These are phyloP conservation scores for Catharus bicknelli DNA, from an alignment of 2,113 vertebrate species.

Conservation along the genomic window DNA sequence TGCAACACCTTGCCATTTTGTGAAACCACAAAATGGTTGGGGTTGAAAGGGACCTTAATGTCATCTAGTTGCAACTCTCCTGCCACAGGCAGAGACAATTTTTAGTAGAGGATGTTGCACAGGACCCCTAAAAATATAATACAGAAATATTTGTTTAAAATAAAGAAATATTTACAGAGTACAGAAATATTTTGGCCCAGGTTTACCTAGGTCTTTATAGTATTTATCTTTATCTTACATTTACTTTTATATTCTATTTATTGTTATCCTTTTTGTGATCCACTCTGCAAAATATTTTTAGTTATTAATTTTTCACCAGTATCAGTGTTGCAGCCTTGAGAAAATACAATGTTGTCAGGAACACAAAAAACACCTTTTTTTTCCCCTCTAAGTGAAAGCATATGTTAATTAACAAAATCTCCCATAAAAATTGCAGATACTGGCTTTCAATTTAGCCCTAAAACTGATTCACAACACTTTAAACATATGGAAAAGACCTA, in stretches of 20 bases:
- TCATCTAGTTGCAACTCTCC: background rate
- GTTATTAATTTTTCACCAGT: background rate
- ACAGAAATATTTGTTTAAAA: background rate
- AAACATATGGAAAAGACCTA: background rate
- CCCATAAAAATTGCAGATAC: background rate
- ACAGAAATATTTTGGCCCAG: background rate
- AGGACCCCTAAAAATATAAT: background rate
- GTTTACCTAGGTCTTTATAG: background rate
- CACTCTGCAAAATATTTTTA: background rate
- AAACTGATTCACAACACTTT: background rate
- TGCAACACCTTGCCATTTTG: background rate
- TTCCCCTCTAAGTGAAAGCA: background rate
- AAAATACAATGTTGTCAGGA: background rate
- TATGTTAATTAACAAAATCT: background rate
- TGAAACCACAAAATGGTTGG: background rate
- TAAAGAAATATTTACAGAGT: background rate
- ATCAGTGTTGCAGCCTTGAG: background rate
- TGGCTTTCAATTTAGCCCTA: background rate
- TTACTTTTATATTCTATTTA: background rate
- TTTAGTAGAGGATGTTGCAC: background rate
- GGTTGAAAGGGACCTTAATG: background rate
- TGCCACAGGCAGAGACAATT: background rate
- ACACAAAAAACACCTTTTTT: background rate
- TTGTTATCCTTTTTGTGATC: background rate
- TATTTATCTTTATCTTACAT: background rate